Conservation (phyloP, 1,140 invertebrate species). For the Dendroctonus ponderosae region DNA sequence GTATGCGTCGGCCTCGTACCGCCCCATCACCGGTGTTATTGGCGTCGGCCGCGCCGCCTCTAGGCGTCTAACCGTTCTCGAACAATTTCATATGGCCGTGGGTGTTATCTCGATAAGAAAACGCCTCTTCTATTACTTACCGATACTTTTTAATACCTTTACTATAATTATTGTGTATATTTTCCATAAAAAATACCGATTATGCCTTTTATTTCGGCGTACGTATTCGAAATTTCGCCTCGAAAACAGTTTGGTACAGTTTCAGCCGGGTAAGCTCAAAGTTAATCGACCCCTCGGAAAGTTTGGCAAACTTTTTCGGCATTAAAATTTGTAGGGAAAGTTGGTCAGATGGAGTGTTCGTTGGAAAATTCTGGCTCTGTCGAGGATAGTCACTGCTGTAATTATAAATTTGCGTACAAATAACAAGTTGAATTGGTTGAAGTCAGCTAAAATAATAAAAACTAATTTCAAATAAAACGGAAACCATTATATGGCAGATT, state of each 20-base stretch:
- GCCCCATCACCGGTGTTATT: constrained; percentile 43
- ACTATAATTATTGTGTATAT: constrained; percentile 38
- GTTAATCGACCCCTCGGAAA: constrained; percentile 51
- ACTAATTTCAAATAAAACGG: too few relatives aligned
- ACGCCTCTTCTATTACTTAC: constrained; percentile 42
- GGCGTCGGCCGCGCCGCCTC: constrained; percentile 47
- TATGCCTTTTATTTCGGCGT: constrained; percentile 15
- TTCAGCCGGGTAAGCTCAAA: constrained; percentile 47
- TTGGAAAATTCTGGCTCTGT: constrained; percentile 38
- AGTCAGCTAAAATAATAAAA: too few relatives aligned
- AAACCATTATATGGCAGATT: too few relatives aligned
- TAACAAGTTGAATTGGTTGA: too few relatives aligned
- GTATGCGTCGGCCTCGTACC: constrained; percentile 44
- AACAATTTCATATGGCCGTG: constrained; percentile 40
- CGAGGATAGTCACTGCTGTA: constrained; percentile 26
- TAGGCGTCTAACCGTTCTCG: constrained; percentile 36
- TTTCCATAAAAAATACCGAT: constrained; percentile 31
- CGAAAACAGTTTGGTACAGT: constrained; percentile 47
- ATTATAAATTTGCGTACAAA: constrained; percentile 18
- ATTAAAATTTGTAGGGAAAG: constrained; percentile 51
- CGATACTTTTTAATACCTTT: constrained; percentile 38
- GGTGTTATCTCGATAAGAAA: constrained; percentile 42
- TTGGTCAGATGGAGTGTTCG: constrained; percentile 45
- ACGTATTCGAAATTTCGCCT: constrained; percentile 31
- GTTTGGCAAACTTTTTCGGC: constrained; percentile 49